phyloP scores from a whole-genome alignment of 2,888 invertebrate species.

The Dermolepida albohirtum region DNA sequence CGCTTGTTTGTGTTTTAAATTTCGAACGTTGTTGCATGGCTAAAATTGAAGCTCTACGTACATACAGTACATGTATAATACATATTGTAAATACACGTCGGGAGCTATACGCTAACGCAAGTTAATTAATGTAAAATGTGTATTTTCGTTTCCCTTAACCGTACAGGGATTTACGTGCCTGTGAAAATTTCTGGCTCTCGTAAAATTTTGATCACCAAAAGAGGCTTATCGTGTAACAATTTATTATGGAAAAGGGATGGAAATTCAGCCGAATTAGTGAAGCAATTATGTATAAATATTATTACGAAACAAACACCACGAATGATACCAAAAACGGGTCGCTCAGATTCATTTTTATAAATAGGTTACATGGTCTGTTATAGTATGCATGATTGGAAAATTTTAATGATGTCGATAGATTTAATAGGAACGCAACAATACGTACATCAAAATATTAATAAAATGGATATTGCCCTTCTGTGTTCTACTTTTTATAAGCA shows the following conservation, averaged over 20 bases:
- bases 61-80: slow-evolving; percentile 9
- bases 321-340: neutral
- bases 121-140: slow-evolving; percentile 34
- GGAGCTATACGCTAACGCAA: slow-evolving; percentile 1
- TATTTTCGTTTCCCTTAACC: slow-evolving; percentile 19
- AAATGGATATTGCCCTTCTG: too few species aligned
- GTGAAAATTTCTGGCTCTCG: slow-evolving; percentile 24
- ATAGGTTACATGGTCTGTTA: too few species aligned
- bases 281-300: slow-evolving; percentile 25
- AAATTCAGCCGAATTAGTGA: slow-evolving; percentile 11
- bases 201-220: slow-evolving; percentile 35
- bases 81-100: slow-evolving; percentile 22
- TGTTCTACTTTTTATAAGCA: too few species aligned
- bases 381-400: too few species aligned
- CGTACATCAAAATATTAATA: too few species aligned
- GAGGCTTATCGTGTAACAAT: slow-evolving; percentile 36
- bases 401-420: too few species aligned
- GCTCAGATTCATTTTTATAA: too few species aligned
- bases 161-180: slow-evolving; percentile 10
- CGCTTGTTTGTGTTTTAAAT: slow-evolving; percentile 6
- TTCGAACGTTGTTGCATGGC: neutral
- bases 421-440: too few species aligned
- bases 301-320: slow-evolving; percentile 4
- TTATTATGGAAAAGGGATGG: slow-evolving; percentile 28
- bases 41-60: neutral